Evolutionary conservation across 2,113 vertebrate genomes (phyloP), one percentile per base, ranked within the genome.

Genomic region (Crotalus horridus): DNA sequence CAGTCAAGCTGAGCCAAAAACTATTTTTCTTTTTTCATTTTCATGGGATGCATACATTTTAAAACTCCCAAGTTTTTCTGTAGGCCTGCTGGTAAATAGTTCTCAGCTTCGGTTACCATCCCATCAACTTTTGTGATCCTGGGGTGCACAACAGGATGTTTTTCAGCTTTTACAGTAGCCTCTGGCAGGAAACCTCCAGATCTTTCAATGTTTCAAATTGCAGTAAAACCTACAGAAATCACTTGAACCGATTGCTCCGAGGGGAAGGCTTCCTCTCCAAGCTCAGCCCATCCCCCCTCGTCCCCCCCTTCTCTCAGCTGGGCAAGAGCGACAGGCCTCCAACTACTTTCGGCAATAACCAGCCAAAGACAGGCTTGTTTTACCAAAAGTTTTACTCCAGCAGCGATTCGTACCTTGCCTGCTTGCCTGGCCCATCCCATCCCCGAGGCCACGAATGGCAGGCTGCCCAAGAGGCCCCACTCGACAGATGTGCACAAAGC

Each of bases 401-500:
- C 6, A 23, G 13, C 0, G 51, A 1, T 53, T 12, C 29, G 54
- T 81, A 23, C 46, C 33, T 29, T 39, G 58, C 91, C 91, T 33
- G 11, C 87, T 61, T 26, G 69, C 88, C 61, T 54, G 54, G 39
- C 88, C 39, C 21, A 39, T 56, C 55, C 91, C 58, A 23, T 23
- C 85, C 33, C 64, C 6, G 6, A 58, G 69, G 91, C 87, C 39
- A 39, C 13, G 2, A 1, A 58, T 85, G 69, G 92, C 92, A 89
- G 91, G 51, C 51, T 85, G 91, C 91, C 91, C 59, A 46, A 43
- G 54, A 59, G 92, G 92, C 87, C 87, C 48, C 33, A 3, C 29
- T 29, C 33, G 23, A 11, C 91, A 92, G 91, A 92, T 81, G 91
- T 51, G 64, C 21, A 48, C 59, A n/a, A 56, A 89, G 92, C 92